Base-by-base conservation (phyloP, 2,113 vertebrate species). In the Salvelinus fontinalis region DNA sequence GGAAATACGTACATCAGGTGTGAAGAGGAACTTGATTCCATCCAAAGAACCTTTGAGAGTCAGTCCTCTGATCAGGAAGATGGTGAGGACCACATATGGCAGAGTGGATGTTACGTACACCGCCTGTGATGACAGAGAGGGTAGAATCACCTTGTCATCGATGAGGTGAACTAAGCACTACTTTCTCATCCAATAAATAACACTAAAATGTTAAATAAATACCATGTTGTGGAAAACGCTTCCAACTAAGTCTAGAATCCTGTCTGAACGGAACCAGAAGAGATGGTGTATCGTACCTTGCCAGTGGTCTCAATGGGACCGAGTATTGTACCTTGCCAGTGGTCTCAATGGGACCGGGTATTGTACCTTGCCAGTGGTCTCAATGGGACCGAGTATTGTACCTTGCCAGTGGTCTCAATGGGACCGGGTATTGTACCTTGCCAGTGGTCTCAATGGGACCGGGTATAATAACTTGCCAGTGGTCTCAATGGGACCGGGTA, bases 91-190 rank as follows among this genome's bases (percentile, higher is more conserved):
- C 0, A 97, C 0, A 0, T 99, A 99, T 0, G 97, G 98, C 70
- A 99, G 92, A 0, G 96, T 99, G 24, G 97, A 99, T 0, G 98
- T 99, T 81, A 99, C 0, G 62, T 99, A 99, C 69, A 99, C 98
- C 0, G 96, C 98, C 98, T 99, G 79, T 0, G 57, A 22, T 78
- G 39, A 44, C 39, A 44, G 78, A 60, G 54, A 72, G n/a, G 44
- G 20, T 7, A 31, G 8, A 62, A 62, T 1, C 18, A n/a, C n/a
- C n/a, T 62, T 8, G n/a, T n/a, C 22, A 62, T 62, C n/a, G 8
- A 20, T 6, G 54, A n/a, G 18, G 7, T 11, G n/a, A n/a, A n/a
- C 20, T 62, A 24, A 11, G n/a, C 0, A 8, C n/a, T 62, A 0
- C 2, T 11, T 62, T 62, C 9, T 0, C 4, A 54, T 54, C 12